Conservation (phyloP, 2,888 invertebrate species). For the Trisateles emortualis region DNA sequence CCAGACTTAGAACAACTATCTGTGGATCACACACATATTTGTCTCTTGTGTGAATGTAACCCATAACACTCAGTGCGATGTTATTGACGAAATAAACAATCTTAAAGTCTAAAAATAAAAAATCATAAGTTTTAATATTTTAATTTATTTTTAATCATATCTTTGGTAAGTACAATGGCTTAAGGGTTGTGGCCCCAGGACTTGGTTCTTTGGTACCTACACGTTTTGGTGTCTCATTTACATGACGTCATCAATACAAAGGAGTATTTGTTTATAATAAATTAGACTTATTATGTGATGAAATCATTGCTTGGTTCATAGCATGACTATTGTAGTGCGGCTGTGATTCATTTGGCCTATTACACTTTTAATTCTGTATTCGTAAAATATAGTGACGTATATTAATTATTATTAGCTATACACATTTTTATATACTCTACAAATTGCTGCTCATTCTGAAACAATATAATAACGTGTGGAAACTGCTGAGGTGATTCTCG, state of each 20-base stretch:
- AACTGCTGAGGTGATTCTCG: too few relatives aligned
- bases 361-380: background rate
- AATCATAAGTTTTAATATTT: conserved; percentile 57
- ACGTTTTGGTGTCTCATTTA: conserved; percentile 31
- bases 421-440: too few relatives aligned
- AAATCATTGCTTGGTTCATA: background rate
- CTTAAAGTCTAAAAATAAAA: too few relatives aligned
- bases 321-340: background rate
- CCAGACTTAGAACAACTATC: too few relatives aligned
- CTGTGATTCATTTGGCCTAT: background rate
- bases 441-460: too few relatives aligned
- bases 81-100: too few relatives aligned
- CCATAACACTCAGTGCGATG: too few relatives aligned
- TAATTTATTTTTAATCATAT: conserved; percentile 71
- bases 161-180: conserved; percentile 85
- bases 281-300: conserved; percentile 16
- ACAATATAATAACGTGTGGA: too few relatives aligned
- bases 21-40: too few relatives aligned
- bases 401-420: too few relatives aligned
- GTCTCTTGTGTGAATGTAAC: too few relatives aligned
- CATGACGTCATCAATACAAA: conserved; percentile 23
- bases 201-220: conserved; percentile 76
- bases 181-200: conserved; percentile 72
- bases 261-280: conserved; percentile 31
- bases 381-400: background rate